Percentiles rank a stretch among this genome's conserved stretches.
Evolutionary conservation across 2,888 invertebrate genomes (phyloP).

Genomic region (Xylota segnis): DNA sequence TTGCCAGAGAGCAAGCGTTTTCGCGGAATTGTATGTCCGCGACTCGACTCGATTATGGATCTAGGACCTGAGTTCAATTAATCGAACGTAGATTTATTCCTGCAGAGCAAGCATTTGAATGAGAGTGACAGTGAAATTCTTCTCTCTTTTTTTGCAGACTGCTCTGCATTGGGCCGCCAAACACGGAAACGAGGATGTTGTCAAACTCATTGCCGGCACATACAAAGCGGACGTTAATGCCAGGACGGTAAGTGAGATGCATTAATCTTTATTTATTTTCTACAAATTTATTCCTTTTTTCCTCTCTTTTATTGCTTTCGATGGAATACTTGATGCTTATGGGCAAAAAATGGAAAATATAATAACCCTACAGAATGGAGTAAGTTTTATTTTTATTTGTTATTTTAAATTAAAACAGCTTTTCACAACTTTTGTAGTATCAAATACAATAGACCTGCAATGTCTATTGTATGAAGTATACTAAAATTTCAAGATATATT

Average conservation of each 20-base stretch:
- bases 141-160: constrained; percentile 88
- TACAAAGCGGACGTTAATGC: constrained; percentile 93
- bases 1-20: constrained; percentile 45
- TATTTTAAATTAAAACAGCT: background rate
- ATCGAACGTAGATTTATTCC: constrained; percentile 13
- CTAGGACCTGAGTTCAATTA: constrained; percentile 33
- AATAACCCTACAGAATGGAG: constrained; percentile 81
- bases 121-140: background rate
- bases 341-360: constrained; percentile 10
- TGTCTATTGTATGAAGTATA: no score
- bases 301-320: constrained; percentile 47
- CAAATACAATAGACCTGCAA: no score
- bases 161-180: constrained; percentile 99
- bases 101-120: background rate
- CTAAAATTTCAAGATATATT: no score
- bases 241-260: constrained; percentile 88
- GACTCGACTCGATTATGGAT: constrained; percentile 33
- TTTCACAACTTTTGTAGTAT: no score
- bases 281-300: constrained; percentile 24
- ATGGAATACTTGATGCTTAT: background rate
- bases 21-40: constrained; percentile 32
- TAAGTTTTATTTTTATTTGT: constrained; percentile 78
- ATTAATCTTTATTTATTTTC: constrained; percentile 19
- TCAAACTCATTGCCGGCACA: constrained; percentile 96
- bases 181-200: constrained; percentile 95